Evolutionary conservation across 2,888 invertebrate species (phyloP), one percentile per base, ranked within the genome.

Genomic region (Chloroclysta siterata): DNA sequence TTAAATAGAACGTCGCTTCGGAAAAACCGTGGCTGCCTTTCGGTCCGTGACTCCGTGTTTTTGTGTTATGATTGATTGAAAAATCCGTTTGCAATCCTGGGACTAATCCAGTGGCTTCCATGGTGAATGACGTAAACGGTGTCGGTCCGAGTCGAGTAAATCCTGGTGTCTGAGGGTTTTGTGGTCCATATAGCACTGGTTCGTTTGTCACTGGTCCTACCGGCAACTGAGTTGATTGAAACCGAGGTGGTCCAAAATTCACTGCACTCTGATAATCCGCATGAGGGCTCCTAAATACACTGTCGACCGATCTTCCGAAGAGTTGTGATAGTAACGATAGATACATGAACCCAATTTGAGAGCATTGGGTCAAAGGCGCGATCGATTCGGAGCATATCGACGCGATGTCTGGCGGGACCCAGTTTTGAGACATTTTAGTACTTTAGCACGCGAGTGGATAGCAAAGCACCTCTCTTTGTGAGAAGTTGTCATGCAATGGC

Each of bases 401-500:
- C 11, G 92, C 80, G 52, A 95, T 85, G 75, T 95, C 92, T 0
- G 94, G 94, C 6, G 95, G 95, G 51, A 88, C 76, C 95, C 95
- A 95, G 55, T 39, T 68, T 56, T 78, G 78, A 3, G 83, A 69
- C 87, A 86, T 87, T 74, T 66, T 80, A 4, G 36, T 13, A 10
- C 15, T 44, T 14, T n/a, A n/a, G n/a, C 44, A 11, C 52, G 28
- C 53, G 53, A 33, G 28, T 6, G 17, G 11, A 13, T 47, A 46
- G 47, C 62, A 42, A n/a, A 61, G 57, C 53, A 70, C 72, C 60
- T 41, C 53, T 62, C 69, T 60, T 60, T 36, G 15, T 54, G 62
- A 68, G 60, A 56, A 53, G 55, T 59, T 41, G 55, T 22, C 28
- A 33, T 52, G 57, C 44, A 69, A 60, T 72, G 68, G 60, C 67